phyloP scores from a whole-genome alignment of 2,888 invertebrate genomes.

The Cepaea hortensis region DNA sequence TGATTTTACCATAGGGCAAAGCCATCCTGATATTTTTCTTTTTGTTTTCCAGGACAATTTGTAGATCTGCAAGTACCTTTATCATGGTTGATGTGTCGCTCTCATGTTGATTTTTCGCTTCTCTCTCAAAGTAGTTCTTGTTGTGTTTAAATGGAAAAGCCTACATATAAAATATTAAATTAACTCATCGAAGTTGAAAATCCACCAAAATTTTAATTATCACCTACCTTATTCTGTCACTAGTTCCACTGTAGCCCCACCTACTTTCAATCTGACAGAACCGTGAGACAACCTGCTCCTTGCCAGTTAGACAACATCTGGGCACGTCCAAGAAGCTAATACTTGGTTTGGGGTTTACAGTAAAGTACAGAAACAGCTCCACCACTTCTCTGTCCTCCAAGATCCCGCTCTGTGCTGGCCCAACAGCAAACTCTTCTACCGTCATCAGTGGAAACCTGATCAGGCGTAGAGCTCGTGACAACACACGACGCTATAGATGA shows the following conservation, averaged over 20 bases:
- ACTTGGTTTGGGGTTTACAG: constrained; percentile 85
- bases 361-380: constrained; percentile 78
- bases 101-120: too few species aligned
- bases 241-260: constrained; percentile 90
- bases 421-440: constrained; percentile 88
- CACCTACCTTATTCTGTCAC: constrained; percentile 84
- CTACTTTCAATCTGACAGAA: constrained; percentile 87
- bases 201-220: neutral
- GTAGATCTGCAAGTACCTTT: too few species aligned
- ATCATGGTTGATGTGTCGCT: too few species aligned
- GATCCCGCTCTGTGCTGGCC: constrained; percentile 81
- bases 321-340: constrained; percentile 83
- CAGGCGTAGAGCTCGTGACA: constrained; percentile 84
- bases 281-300: constrained; percentile 84
- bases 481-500: constrained; percentile 74
- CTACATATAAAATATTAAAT: neutral
- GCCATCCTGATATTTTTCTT: too few species aligned
- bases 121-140: too few species aligned
- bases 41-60: too few species aligned
- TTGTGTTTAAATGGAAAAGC: neutral
- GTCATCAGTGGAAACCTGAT: constrained; percentile 90
- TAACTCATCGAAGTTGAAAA: neutral
- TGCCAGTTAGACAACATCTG: constrained; percentile 86
- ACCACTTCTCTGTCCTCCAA: constrained; percentile 87
- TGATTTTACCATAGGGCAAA: too few species aligned